Evolutionary conservation across 2,888 invertebrate genomes (phyloP).

Genomic region (Spicauda simplicius): DNA sequence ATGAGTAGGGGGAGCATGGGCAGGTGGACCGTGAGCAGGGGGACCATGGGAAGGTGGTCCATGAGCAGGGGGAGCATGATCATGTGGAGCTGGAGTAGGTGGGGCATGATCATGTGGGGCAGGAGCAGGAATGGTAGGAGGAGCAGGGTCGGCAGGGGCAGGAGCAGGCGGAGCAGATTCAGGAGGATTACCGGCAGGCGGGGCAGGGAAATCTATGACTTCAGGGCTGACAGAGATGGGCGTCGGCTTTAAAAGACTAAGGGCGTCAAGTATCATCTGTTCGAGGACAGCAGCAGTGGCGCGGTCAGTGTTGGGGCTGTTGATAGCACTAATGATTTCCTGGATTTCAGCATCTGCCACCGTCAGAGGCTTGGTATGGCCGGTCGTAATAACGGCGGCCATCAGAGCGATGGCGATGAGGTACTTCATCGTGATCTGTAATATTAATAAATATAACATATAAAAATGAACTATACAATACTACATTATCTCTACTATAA

Average conservation of each 20-base stretch:
- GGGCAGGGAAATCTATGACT: slow-evolving; percentile 36
- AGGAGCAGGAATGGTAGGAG: not conserved
- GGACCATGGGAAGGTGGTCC: not conserved
- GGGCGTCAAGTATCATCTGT: slow-evolving; percentile 44
- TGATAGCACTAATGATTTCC: slow-evolving; percentile 48
- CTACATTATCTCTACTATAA: too few species aligned
- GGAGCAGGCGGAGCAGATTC: too few species aligned
- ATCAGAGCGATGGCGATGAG: slow-evolving; percentile 28
- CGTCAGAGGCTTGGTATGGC: slow-evolving; percentile 23
- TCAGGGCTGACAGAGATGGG: slow-evolving; percentile 33
- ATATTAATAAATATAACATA: not conserved
- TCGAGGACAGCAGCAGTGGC: slow-evolving; percentile 50
- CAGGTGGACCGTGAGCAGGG: not conserved
- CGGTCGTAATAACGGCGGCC: slow-evolving; percentile 42
- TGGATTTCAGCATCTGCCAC: slow-evolving; percentile 41
- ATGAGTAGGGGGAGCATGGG: not conserved
- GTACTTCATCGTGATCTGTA: slow-evolving; percentile 34
- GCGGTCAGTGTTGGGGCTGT: slow-evolving; percentile 53
- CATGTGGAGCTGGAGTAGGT: too few species aligned
- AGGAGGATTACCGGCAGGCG: not conserved
- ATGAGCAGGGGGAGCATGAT: not conserved
- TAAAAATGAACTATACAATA: too few species aligned
- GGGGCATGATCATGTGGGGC: too few species aligned
- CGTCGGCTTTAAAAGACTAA: slow-evolving; percentile 30
- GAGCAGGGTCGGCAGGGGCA: too few species aligned